Evolutionary conservation across 2,797 vertebrate genomes (phyloP).

Genomic region (Muscicapa striata): DNA sequence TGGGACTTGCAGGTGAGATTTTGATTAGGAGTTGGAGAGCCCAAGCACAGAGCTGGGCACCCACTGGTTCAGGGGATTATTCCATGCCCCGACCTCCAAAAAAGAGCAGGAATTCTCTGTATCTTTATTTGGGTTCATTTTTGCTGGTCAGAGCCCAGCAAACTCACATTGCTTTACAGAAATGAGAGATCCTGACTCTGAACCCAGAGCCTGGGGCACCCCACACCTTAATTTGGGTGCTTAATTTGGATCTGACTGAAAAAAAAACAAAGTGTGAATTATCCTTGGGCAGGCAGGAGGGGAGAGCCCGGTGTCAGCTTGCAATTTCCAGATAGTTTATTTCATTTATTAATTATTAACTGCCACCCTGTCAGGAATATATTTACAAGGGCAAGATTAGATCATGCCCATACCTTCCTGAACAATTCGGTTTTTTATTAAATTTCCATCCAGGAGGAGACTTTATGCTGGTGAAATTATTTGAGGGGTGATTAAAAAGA

Average conservation of each 20-base stretch:
- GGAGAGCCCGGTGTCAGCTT: background rate
- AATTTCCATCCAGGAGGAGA: background rate
- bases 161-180: background rate
- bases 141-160: background rate
- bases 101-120: background rate
- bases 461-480: constrained; percentile 23
- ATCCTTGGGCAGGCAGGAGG: background rate
- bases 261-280: background rate
- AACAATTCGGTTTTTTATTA: constrained; percentile 41
- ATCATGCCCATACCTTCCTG: background rate
- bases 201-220: too few relatives aligned
- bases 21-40: background rate
- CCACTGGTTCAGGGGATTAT: background rate
- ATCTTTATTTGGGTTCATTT: background rate
- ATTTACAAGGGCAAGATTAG: background rate
- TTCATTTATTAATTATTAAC: constrained; percentile 47
- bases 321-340: background rate
- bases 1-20: background rate
- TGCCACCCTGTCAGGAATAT: background rate
- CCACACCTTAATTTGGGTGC: background rate
- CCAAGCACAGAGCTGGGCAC: background rate
- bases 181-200: background rate
- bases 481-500: constrained; percentile 2
- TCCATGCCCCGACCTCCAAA: fast-evolving
- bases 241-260: background rate